Conservation (phyloP, 1,140 invertebrate genomes). For the Lethrus apterus region DNA sequence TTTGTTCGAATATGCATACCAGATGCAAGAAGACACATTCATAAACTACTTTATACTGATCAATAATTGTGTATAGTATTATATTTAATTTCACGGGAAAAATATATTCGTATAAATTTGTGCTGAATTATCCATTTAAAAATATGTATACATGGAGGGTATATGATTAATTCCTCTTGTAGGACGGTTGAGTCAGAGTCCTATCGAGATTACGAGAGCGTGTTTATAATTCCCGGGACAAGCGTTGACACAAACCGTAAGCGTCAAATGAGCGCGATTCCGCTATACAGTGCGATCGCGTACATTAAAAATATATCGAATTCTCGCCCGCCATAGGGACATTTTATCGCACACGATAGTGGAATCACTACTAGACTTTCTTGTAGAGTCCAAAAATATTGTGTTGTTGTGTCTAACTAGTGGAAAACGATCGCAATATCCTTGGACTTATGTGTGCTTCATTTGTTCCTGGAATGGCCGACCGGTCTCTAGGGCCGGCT, state of each 20-base stretch:
- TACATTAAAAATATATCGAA: neutral
- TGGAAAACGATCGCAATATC: conserved; percentile 18
- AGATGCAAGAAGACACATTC: too few species aligned
- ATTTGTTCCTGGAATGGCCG: conserved; percentile 42
- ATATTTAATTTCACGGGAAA: too few species aligned
- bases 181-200: conserved; percentile 48
- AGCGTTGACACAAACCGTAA: conserved; percentile 55
- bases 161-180: conserved; percentile 35
- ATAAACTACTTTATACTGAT: too few species aligned
- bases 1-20: too few species aligned
- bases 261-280: conserved; percentile 32
- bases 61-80: too few species aligned
- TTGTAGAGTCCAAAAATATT: conserved; percentile 30
- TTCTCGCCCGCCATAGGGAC: too few species aligned
- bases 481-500: conserved; percentile 34
- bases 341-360: conserved; percentile 34
- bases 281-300: conserved; percentile 37
- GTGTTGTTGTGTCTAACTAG: neutral
- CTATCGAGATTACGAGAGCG: conserved; percentile 65
- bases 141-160: too few species aligned
- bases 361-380: conserved; percentile 30
- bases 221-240: conserved; percentile 68
- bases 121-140: too few species aligned
- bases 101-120: too few species aligned
- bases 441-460: conserved; percentile 40